Conservation (phyloP, 2,888 invertebrate species). For the Capitulum mitella region DNA sequence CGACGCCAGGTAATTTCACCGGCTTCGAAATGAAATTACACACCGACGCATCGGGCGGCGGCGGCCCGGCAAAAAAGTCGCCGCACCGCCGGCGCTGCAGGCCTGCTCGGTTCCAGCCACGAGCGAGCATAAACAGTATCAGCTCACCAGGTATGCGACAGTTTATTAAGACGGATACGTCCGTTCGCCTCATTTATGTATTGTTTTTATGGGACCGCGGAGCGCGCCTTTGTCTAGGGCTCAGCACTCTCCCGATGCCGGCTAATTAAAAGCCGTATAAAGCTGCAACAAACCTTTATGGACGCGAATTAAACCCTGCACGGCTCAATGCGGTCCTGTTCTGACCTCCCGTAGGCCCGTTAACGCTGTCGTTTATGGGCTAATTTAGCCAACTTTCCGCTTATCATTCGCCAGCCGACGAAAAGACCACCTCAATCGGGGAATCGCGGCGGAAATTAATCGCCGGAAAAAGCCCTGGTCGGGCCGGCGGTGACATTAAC, state of each 20-base stretch:
- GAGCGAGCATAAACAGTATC: background rate
- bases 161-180: slow-evolving; percentile 18
- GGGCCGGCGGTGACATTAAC: background rate
- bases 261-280: slow-evolving; percentile 23
- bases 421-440: background rate
- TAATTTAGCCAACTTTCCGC: background rate
- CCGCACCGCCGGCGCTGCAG: background rate
- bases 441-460: background rate
- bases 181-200: slow-evolving; percentile 1
- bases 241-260: background rate
- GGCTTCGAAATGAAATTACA: background rate
- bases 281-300: slow-evolving; percentile 19
- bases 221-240: slow-evolving; percentile 3
- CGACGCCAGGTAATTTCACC: background rate
- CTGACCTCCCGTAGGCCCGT: background rate
- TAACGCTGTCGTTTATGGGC: background rate
- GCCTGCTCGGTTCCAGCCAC: background rate
- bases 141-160: slow-evolving; percentile 17
- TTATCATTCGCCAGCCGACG: background rate
- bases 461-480: background rate
- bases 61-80: background rate
- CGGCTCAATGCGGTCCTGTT: background rate
- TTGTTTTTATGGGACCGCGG: slow-evolving; percentile 7
- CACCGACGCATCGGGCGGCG: background rate
- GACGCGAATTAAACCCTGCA: background rate